These are phyloP conservation scores for Epizoanthus stellaris DNA, from an alignment of 92 coral and sea anemone species.

Conservation along the genomic window DNA sequence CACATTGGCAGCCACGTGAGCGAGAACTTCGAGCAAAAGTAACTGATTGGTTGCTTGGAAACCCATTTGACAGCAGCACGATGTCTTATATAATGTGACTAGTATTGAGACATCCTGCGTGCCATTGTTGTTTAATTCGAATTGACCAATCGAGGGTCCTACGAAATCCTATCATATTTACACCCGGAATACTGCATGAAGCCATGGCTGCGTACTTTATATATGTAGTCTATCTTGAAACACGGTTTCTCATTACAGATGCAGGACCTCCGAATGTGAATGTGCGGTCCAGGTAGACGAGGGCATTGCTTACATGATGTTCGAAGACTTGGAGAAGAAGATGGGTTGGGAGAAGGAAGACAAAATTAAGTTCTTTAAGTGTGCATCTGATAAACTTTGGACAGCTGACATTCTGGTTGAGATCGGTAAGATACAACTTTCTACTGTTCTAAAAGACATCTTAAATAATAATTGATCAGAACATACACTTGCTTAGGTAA, in stretches of 20 bases:
- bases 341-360: conserved; percentile 87
- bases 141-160: too few species aligned
- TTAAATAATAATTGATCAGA: too few species aligned
- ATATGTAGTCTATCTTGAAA: not conserved
- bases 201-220: not conserved
- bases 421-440: conserved; percentile 64
- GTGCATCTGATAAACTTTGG: conserved; percentile 84
- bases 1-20: too few species aligned
- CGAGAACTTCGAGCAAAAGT: too few species aligned
- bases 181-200: not conserved
- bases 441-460: too few species aligned
- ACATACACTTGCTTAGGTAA: too few species aligned
- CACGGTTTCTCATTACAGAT: conserved; percentile 48
- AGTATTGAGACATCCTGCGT: too few species aligned
- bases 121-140: too few species aligned
- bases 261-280: conserved; percentile 89
- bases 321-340: conserved; percentile 87
- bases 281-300: conserved; percentile 94
- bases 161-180: too few species aligned
- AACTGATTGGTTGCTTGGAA: too few species aligned
- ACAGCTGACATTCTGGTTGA: conserved; percentile 73
- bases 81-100: too few species aligned
- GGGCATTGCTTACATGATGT: conserved; percentile 93
- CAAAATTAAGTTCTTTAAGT: conserved; percentile 83
- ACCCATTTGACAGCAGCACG: too few species aligned